Evolutionary conservation across 2,888 invertebrate species (phyloP).

Genomic region (Homarus gammarus): DNA sequence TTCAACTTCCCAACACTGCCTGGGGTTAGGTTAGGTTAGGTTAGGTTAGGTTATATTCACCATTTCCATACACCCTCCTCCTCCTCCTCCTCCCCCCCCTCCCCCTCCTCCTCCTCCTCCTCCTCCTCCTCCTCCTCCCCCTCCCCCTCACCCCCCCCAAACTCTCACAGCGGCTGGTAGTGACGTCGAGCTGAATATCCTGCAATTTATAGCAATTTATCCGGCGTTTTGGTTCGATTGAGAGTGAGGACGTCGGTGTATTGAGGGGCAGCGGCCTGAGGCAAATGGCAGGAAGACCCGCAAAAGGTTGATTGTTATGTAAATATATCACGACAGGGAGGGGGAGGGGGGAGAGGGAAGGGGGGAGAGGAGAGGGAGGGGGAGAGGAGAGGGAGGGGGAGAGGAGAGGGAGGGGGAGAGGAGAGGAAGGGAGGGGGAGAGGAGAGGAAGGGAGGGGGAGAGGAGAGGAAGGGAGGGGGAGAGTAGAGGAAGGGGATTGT

Average conservation of each 20-base stretch:
- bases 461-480: background rate
- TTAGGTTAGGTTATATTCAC: too few relatives aligned
- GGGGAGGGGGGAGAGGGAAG: background rate
- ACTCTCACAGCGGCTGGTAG: background rate
- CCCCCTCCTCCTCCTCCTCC: too few relatives aligned
- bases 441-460: background rate
- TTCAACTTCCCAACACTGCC: too few relatives aligned
- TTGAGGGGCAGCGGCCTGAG: slow-evolving; percentile 50
- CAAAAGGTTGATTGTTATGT: slow-evolving; percentile 66
- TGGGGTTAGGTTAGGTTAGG: too few relatives aligned
- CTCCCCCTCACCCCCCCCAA: background rate
- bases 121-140: too few relatives aligned
- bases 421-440: background rate
- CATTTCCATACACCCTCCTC: too few relatives aligned
- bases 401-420: background rate
- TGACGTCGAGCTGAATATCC: slow-evolving; percentile 57
- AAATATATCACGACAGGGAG: background rate
- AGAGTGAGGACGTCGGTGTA: slow-evolving; percentile 27
- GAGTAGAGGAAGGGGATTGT: background rate
- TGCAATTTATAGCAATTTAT: slow-evolving; percentile 60
- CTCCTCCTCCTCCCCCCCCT: too few relatives aligned
- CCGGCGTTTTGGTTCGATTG: slow-evolving; percentile 48
- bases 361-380: background rate
- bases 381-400: background rate
- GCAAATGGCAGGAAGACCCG: slow-evolving; percentile 61